These are phyloP conservation scores for Chelonia mydas DNA, from an alignment of 2,797 vertebrate genomes.

Conservation along the genomic window DNA sequence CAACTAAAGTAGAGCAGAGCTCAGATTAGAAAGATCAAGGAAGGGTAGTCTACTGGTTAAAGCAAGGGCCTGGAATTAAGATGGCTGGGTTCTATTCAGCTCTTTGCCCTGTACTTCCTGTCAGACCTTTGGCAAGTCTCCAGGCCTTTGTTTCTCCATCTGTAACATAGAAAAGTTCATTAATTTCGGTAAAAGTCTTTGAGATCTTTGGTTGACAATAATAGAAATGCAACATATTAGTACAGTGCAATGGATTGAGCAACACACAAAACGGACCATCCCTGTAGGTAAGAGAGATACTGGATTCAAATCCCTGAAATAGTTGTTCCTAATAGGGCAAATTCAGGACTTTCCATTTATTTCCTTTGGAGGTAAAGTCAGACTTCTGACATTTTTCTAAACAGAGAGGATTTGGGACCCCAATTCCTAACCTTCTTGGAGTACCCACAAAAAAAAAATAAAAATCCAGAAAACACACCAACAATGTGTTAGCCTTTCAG, in stretches of 20 bases:
- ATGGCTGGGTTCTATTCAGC: neutral
- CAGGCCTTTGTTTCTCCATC: neutral
- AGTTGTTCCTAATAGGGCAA: constrained; percentile 64
- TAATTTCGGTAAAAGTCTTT: neutral
- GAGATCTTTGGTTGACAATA: neutral
- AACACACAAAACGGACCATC: neutral
- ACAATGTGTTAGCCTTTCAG: constrained; percentile 20
- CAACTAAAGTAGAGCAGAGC: neutral
- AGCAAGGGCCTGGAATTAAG: neutral
- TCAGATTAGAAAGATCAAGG: neutral
- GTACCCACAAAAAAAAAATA: neutral
- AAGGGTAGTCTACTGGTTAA: neutral
- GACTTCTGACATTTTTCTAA: neutral
- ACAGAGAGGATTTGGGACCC: neutral
- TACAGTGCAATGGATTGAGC: neutral
- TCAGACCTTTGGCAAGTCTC: neutral
- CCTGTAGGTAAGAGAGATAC: constrained; percentile 56
- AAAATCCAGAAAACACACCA: neutral
- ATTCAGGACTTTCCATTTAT: constrained; percentile 25
- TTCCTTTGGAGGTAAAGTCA: constrained; percentile 49
- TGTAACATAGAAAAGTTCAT: neutral
- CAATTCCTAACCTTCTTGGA: constrained; percentile 51
- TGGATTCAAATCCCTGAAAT: constrained; percentile 58
- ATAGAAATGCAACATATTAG: neutral
- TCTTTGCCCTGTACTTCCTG: neutral